A percentile compares a stretch with the other conserved stretches of the same genome.
These are phyloP conservation scores for Ophthalmolycus amberensis DNA, from an alignment of 2,113 vertebrate species.

Conservation along the genomic window DNA sequence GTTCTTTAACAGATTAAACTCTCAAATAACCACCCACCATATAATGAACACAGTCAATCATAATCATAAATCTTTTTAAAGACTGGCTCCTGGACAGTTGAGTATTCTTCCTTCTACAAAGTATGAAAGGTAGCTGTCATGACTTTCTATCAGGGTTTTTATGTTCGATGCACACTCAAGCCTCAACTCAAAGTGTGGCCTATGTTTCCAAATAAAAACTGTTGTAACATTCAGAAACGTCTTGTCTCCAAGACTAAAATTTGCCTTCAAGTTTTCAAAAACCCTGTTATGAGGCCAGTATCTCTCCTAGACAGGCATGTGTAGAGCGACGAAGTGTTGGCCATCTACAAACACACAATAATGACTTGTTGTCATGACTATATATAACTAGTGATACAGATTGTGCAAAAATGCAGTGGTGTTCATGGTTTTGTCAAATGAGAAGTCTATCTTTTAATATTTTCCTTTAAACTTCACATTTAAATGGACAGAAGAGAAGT, in stretches of 20 bases:
- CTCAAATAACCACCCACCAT: slow-evolving; percentile 56
- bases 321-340: slow-evolving; percentile 9
- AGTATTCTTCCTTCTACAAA: slow-evolving; percentile 7
- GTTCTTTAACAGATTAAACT: slow-evolving; percentile 39
- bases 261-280: slow-evolving; percentile 4
- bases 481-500: slow-evolving; percentile 70
- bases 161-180: slow-evolving; percentile 7
- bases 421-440: slow-evolving; percentile 66
- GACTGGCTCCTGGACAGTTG: slow-evolving; percentile 40
- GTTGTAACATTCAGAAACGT: slow-evolving; percentile 6
- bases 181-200: slow-evolving; percentile 13
- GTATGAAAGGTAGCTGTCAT: slow-evolving; percentile 31
- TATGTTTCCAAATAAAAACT: slow-evolving; percentile 26
- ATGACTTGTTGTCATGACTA: slow-evolving; percentile 33
- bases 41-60: slow-evolving; percentile 45
- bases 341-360: slow-evolving; percentile 49
- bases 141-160: slow-evolving; percentile 15
- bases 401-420: slow-evolving; percentile 79
- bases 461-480: slow-evolving; percentile 63
- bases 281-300: slow-evolving; percentile 5
- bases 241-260: neutral
- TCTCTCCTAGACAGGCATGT: slow-evolving; percentile 26
- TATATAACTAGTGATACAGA: slow-evolving; percentile 54
- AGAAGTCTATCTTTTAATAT: slow-evolving; percentile 48
- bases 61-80: slow-evolving; percentile 17